Conservation (phyloP, 2,888 invertebrate genomes). For the Fragum fragum region DNA sequence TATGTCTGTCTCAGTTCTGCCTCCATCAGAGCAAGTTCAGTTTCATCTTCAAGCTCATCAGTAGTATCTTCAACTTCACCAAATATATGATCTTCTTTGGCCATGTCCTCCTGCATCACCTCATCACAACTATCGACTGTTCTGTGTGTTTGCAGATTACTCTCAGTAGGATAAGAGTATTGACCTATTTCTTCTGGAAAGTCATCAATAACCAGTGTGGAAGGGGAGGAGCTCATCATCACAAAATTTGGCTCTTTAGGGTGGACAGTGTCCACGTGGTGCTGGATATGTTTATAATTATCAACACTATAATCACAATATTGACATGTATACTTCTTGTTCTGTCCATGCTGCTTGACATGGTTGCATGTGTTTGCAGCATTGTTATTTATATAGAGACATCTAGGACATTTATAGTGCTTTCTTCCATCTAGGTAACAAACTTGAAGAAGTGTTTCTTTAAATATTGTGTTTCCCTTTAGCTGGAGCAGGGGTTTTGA, state of each 20-base stretch:
- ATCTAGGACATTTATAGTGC: conserved; percentile 87
- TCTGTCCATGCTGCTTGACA: conserved; percentile 75
- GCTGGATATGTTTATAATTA: conserved; percentile 73
- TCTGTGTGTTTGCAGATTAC: conserved; percentile 45
- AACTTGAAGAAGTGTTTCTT: conserved; percentile 70
- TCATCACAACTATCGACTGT: conserved; percentile 42
- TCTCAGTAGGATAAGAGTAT: conserved; percentile 58
- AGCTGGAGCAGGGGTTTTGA: conserved; percentile 87
- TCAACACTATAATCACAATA: conserved; percentile 82
- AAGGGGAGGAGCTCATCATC: conserved; percentile 47
- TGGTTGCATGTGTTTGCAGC: conserved; percentile 77
- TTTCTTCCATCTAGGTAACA: conserved; percentile 79
- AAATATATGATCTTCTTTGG: conserved; percentile 49
- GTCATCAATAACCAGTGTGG: conserved; percentile 42
- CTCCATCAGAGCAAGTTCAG: conserved; percentile 68
- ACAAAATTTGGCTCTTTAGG: conserved; percentile 67
- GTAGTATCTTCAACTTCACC: conserved; percentile 52
- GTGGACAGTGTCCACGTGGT: conserved; percentile 76
- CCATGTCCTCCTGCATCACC: conserved; percentile 45
- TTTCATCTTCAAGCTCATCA: conserved; percentile 60
- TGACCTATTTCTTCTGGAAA: conserved; percentile 52
- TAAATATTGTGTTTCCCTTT: conserved; percentile 64
- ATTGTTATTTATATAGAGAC: conserved; percentile 77
- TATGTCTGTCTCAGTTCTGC: conserved; percentile 63
- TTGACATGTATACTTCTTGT: conserved; percentile 76